Evolutionary conservation across 1,140 invertebrate genomes (phyloP), one percentile per base, ranked within the genome.

Genomic region (Rhopalosiphum padi): DNA sequence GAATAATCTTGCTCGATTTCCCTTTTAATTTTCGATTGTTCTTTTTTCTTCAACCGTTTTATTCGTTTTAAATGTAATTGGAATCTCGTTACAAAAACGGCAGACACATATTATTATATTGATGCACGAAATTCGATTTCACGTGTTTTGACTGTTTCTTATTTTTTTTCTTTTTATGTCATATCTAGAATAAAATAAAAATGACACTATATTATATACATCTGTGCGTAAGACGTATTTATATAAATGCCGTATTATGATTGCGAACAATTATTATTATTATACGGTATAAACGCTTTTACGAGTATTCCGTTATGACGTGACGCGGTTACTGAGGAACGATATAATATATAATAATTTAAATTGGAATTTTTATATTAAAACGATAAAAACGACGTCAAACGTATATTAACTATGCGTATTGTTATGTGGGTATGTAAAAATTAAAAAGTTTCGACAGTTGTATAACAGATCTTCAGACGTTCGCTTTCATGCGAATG

Each of bases 11-110:
- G 43, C 82, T 85, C 91, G 91, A 93, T 93, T 93, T 93, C 91
- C 91, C 91, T 93, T 93, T 93, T 93, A 93, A 93, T 93, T 93
- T 93, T 53, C 46, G 82, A 93, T 93, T 93, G 91, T 93, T 93
- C 77, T 86, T 86, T 92, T 93, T 92, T 37, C 48, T 8, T 85
- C 91, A 55, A 85, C 35, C 91, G 77, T 93, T 86, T 21, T 53
- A 94, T 94, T 48, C 90, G 93, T 90, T 93, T 90, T 90, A 22
- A 68, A 90, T 85, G 88, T 85, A 94, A 94, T 94, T 90, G 93
- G 60, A 91, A 94, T 83, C 93, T 83, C 68, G 93, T 94, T 85
- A 82, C 7, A 43, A 91, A 91, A 68, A 94, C 48, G 43, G 48
- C 37, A 53, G 48, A 53, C 43, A 93, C 60, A 77, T 77, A 77